A percentile compares a stretch with the other conserved stretches of the same genome.
phyloP scores from a whole-genome alignment of 92 coral and sea anemone genomes.

The Zoanthus sociatus region DNA sequence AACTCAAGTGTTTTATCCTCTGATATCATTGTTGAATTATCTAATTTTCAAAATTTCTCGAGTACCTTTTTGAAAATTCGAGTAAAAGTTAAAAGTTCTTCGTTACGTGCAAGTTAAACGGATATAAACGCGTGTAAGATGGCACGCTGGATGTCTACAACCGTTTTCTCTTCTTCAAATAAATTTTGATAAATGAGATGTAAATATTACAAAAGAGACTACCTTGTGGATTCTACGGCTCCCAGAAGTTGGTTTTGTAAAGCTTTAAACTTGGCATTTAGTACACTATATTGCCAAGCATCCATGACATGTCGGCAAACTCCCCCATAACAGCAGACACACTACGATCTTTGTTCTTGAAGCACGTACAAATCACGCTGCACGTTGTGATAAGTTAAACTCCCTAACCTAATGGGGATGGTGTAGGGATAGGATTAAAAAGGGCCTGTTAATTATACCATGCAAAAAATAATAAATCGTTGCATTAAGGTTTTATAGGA shows the following conservation, averaged over 20 bases:
- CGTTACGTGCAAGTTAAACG: not conserved
- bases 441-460: not conserved
- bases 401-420: not conserved
- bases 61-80: not conserved
- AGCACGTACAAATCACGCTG: conserved; percentile 55
- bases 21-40: too few species aligned
- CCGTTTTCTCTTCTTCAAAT: not conserved
- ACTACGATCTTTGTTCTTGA: conserved; percentile 44
- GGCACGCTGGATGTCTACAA: not conserved
- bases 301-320: conserved; percentile 23
- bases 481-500: too few species aligned
- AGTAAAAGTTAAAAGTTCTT: conserved; percentile 2
- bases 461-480: too few species aligned
- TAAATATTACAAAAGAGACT: not conserved
- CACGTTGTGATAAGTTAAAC: conserved; percentile 16
- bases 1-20: too few species aligned
- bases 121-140: not conserved
- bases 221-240: conserved; percentile 50
- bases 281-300: conserved; percentile 63
- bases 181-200: not conserved
- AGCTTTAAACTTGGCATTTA: conserved; percentile 43
- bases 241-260: conserved; percentile 53
- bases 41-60: too few species aligned
- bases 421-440: not conserved
- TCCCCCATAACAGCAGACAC: conserved; percentile 38